Conservation (phyloP, 2,888 invertebrate genomes). For the Philhelius pedissequus region DNA sequence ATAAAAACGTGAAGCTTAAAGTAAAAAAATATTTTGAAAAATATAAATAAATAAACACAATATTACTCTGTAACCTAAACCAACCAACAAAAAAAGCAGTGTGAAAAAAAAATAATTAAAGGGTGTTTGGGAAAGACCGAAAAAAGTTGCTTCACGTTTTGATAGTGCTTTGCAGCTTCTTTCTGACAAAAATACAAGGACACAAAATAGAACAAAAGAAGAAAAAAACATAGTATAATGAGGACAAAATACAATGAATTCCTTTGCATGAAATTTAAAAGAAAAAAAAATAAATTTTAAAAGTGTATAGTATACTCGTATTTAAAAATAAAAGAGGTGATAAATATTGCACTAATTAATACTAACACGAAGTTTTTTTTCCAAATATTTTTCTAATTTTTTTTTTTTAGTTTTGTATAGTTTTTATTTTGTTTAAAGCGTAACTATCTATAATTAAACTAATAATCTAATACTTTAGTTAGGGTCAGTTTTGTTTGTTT, state of each 20-base stretch:
- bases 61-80: background rate
- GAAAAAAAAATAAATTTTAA: background rate
- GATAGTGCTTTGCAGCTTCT: slow-evolving; percentile 25
- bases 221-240: background rate
- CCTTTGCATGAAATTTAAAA: slow-evolving; percentile 21
- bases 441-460: slow-evolving; percentile 65
- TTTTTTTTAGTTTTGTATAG: slow-evolving; percentile 17
- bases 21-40: slow-evolving; percentile 31
- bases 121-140: background rate
- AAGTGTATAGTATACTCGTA: background rate
- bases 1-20: slow-evolving; percentile 50
- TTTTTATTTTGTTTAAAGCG: slow-evolving; percentile 49
- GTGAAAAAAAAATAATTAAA: background rate
- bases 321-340: background rate
- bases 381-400: slow-evolving; percentile 61
- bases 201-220: too few species aligned
- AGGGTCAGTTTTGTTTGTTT: slow-evolving; percentile 41
- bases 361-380: slow-evolving; percentile 57
- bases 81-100: slow-evolving; percentile 7
- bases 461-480: slow-evolving; percentile 63
- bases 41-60: slow-evolving; percentile 17
- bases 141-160: slow-evolving; percentile 43
- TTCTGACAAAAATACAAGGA: background rate
- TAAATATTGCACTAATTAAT: slow-evolving; percentile 64
- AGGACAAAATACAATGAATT: slow-evolving; percentile 25